phyloP scores from a whole-genome alignment of 2,888 invertebrate species.

The Apotomis capreana region DNA sequence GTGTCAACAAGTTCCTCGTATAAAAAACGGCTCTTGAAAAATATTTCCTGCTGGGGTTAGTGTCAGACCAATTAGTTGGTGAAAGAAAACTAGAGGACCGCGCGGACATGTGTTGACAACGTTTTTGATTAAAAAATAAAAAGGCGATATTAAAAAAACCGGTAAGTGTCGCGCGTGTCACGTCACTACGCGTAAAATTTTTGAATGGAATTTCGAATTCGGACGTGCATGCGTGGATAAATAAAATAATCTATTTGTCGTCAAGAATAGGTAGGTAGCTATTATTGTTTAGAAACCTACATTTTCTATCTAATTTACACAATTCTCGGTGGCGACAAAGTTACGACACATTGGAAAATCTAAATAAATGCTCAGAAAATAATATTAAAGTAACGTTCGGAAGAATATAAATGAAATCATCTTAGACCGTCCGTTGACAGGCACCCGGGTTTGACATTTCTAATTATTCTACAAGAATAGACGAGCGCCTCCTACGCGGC shows the following conservation, averaged over 20 bases:
- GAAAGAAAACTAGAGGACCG: slow-evolving; percentile 71
- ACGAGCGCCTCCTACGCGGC: slow-evolving; percentile 31
- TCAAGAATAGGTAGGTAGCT: not conserved
- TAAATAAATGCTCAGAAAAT: not conserved
- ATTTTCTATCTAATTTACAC: not conserved
- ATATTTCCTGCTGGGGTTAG: slow-evolving; percentile 61
- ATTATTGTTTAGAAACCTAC: slow-evolving; percentile 4
- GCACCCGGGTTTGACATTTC: slow-evolving; percentile 27
- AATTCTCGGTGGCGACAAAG: not conserved
- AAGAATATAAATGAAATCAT: slow-evolving; percentile 13
- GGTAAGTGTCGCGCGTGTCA: slow-evolving; percentile 40
- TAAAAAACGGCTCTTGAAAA: slow-evolving; percentile 64
- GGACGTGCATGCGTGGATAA: not conserved
- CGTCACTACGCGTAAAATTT: slow-evolving; percentile 33
- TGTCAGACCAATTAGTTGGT: slow-evolving; percentile 81
- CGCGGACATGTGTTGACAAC: slow-evolving; percentile 70
- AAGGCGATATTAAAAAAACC: slow-evolving; percentile 49
- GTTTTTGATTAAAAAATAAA: slow-evolving; percentile 60
- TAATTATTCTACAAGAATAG: slow-evolving; percentile 38
- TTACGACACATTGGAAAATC: not conserved
- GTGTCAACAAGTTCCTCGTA: slow-evolving; percentile 60
- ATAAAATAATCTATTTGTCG: not conserved
- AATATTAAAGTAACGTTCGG: not conserved
- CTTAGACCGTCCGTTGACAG: slow-evolving; percentile 25
- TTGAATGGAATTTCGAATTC: slow-evolving; percentile 20